Base-by-base conservation (phyloP, 2,888 invertebrate genomes). In the Agrochola lychnidis region DNA sequence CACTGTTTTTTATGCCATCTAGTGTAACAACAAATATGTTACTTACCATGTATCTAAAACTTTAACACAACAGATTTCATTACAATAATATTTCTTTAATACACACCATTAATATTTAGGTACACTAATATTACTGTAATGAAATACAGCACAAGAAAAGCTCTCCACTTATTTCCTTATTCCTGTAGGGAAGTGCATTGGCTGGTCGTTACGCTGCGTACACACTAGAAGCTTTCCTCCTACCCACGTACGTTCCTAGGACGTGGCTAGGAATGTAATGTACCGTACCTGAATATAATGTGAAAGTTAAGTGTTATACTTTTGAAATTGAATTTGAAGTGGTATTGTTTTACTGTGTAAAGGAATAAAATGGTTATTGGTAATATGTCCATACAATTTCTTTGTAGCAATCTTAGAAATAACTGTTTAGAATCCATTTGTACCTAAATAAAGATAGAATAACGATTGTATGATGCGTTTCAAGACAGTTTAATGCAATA, bases 101-200 rank as follows among this genome's bases (percentile, higher is more conserved):
- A 51, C 51, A 51, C 19, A 19, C 51, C 51, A 51, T 51, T 51
- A 51, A 51, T 51, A 51, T 51, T 51, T 51, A 51, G 51, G 51
- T 22, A 22, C 51, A 22, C 51, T 9, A 0, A 9, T 51, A 22
- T 51, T 61, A 16, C 22, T 30, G 42, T 14, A 71, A 72, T 25
- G 14, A 40, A 4, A 19, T 53, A 70, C 22, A 36, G 36, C 42
- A 48, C 36, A 53, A 61, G 53, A 62, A 66, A 45, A 72, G 40
- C 61, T 48, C 25, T 61, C 19, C 40, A 81, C 68, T 63, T 62
- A 82, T 88, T 89, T 85, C 85, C 88, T 85, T 84, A 86, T 90
- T 86, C 86, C 79, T 76, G 67, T 73, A 78, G 75, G 79, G 59
- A 64, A 80, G 72, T 83, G 81, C 84, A 80, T 87, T 84, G 70